Evolutionary conservation across 2,113 vertebrate species (phyloP).

Genomic region (Probosciger aterrimus): DNA sequence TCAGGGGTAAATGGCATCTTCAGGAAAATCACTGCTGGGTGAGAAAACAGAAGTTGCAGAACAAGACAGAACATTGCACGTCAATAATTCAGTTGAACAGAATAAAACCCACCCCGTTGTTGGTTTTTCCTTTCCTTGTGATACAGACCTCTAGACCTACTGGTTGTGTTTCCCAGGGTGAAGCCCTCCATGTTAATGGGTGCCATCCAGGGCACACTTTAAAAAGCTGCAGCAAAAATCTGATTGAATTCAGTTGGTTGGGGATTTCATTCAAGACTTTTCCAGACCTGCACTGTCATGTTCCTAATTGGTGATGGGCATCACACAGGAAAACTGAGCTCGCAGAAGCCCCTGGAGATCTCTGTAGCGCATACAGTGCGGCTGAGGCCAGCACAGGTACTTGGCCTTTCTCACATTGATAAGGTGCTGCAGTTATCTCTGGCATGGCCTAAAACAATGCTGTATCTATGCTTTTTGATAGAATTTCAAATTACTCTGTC

Average conservation of each 20-base stretch:
- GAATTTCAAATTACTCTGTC: not conserved
- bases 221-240: not conserved
- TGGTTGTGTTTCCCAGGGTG: not conserved
- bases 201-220: not conserved
- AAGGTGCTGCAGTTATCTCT: not conserved
- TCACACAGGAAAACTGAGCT: fast-evolving
- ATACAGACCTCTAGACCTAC: not conserved
- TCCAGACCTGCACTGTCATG: not conserved
- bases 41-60: not conserved
- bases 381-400: not conserved
- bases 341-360: not conserved
- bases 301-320: not conserved
- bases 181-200: not conserved
- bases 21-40: not conserved
- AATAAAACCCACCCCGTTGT: not conserved
- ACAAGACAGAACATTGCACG: not conserved
- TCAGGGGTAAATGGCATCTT: not conserved
- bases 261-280: not conserved
- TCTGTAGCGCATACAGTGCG: fast-evolving
- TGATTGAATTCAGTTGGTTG: not conserved
- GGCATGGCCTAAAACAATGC: not conserved
- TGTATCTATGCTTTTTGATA: not conserved
- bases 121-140: not conserved
- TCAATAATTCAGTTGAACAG: not conserved
- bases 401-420: not conserved